Conservation (phyloP, 2,888 invertebrate species). For the Apotomis turbidana region DNA sequence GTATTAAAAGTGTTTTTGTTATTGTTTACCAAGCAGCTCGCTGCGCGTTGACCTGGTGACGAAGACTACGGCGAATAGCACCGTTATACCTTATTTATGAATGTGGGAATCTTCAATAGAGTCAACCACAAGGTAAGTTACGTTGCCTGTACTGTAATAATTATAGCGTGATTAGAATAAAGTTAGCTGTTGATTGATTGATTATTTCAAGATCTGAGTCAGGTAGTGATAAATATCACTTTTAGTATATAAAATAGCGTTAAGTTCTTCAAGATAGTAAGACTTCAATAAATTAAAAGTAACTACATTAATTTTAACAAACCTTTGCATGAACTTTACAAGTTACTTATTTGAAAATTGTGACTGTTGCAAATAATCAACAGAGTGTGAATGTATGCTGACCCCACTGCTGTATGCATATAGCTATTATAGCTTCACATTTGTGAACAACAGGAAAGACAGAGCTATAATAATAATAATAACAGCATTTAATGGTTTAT, state of each 20-base stretch:
- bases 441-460: constrained; percentile 2
- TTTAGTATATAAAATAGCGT: not conserved
- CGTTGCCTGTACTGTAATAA: constrained; percentile 2
- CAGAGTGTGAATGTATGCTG: not conserved
- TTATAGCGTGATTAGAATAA: not conserved
- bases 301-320: too few relatives aligned
- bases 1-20: constrained; percentile 25
- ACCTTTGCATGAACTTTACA: too few relatives aligned
- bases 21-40: constrained; percentile 36
- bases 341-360: too few relatives aligned
- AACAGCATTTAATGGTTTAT: too few relatives aligned
- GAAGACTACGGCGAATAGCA: constrained; percentile 47
- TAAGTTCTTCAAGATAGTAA: not conserved
- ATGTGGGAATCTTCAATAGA: constrained; percentile 92
- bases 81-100: constrained; percentile 86
- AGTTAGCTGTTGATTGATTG: not conserved
- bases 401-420: not conserved
- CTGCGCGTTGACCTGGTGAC: constrained; percentile 33
- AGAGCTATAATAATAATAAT: too few relatives aligned
- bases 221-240: not conserved
- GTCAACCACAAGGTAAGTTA: constrained; percentile 89
- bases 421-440: not conserved
- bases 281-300: not conserved
- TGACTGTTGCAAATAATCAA: too few relatives aligned
- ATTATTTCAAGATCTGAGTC: not conserved